Conservation (phyloP, 1,140 invertebrate genomes). For the Drosophila chauvacae region DNA sequence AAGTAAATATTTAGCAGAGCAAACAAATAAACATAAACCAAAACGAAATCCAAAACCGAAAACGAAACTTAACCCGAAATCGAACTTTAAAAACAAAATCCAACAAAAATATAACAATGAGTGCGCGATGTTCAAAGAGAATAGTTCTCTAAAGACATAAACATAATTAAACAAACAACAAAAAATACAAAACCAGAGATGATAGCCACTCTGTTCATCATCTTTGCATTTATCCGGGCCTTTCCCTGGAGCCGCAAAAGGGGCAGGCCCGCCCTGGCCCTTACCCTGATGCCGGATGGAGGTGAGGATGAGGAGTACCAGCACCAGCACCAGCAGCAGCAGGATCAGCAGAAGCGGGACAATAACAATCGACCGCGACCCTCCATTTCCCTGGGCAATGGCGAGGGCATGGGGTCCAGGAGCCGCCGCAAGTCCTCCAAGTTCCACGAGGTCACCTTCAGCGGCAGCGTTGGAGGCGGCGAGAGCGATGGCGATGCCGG, state of each 20-base stretch:
- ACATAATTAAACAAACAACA: neutral
- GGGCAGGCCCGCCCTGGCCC: conserved; percentile 48
- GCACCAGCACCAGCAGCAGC: conserved; percentile 7
- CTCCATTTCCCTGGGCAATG: conserved; percentile 60
- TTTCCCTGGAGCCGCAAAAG: conserved; percentile 79
- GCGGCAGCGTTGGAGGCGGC: conserved; percentile 77
- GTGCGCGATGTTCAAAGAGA: conserved; percentile 8
- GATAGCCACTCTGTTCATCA: conserved; percentile 84
- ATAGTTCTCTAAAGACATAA: neutral
- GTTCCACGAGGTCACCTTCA: conserved; percentile 79
- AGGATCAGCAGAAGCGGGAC: conserved; percentile 38
- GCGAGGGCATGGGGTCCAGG: conserved; percentile 39
- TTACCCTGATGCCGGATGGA: conserved; percentile 47
- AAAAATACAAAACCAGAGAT: conserved; percentile 40
- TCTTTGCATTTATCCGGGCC: conserved; percentile 84
- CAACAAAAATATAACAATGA: conserved; percentile 5
- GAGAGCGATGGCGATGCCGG: conserved; percentile 65
- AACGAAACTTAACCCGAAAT: conserved; percentile 4
- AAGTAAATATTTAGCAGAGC: conserved; percentile 14
- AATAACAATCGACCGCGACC: conserved; percentile 60
- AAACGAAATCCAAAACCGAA: conserved; percentile 12
- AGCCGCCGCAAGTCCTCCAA: conserved; percentile 75
- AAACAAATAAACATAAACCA: conserved; percentile 10
- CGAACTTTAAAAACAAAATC: conserved; percentile 1
- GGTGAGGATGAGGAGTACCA: conserved; percentile 6